Conservation (phyloP, 1,140 invertebrate species). For the Coelopa frigida region DNA sequence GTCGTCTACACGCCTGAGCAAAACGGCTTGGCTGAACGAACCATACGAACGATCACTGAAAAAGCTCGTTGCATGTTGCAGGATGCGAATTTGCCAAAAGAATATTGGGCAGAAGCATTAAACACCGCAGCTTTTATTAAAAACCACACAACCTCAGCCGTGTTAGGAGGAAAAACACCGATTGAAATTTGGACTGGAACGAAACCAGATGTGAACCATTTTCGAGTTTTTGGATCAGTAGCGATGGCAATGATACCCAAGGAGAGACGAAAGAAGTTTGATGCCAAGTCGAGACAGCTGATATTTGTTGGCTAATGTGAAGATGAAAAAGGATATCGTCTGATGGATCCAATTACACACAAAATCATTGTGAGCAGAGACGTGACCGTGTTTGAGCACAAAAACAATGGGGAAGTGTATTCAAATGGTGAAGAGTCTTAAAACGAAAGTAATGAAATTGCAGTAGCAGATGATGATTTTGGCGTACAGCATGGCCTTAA, state of each 20-base stretch:
- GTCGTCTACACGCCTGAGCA: slow-evolving; percentile 26
- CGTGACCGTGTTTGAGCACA: neutral
- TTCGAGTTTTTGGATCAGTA: slow-evolving; percentile 29
- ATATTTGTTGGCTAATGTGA: slow-evolving; percentile 8
- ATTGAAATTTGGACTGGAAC: slow-evolving; percentile 19
- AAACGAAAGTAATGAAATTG: neutral
- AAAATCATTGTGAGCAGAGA: neutral
- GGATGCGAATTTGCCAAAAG: neutral
- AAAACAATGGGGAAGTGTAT: neutral
- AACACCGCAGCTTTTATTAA: neutral
- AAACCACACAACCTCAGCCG: slow-evolving; percentile 2
- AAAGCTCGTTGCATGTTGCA: slow-evolving; percentile 13
- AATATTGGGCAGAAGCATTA: neutral
- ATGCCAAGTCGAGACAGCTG: neutral
- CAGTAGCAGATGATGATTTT: slow-evolving; percentile 3
- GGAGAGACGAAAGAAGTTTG: slow-evolving; percentile 1
- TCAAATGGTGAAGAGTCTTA: neutral
- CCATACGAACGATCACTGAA: slow-evolving; percentile 26
- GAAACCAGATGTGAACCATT: slow-evolving; percentile 27
- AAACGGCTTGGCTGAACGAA: slow-evolving; percentile 31
- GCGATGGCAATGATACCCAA: slow-evolving; percentile 24
- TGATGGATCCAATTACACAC: neutral
- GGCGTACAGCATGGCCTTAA: neutral
- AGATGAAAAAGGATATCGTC: neutral
- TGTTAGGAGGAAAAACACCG: slow-evolving; percentile 16